Conservation (phyloP, 2,888 invertebrate genomes). For the Synanthedon tipuliformis region DNA sequence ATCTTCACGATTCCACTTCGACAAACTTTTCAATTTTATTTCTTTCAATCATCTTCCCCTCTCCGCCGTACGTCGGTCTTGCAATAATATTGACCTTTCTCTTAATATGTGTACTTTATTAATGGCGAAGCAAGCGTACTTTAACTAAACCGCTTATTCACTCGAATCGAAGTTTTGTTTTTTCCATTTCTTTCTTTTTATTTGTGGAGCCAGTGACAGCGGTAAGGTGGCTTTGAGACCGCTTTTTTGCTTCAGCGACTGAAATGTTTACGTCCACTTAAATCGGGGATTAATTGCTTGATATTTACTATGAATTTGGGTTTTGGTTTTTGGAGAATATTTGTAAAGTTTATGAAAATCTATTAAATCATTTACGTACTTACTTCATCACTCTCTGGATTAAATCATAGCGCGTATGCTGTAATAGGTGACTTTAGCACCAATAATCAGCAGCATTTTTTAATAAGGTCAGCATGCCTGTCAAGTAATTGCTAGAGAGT, state of each 20-base stretch:
- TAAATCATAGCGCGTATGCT: too few species aligned
- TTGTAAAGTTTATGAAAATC: too few species aligned
- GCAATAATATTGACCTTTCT: constrained; percentile 19
- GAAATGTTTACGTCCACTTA: background rate
- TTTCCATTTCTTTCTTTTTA: constrained; percentile 3
- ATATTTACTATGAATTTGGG: background rate
- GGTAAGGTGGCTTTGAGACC: background rate
- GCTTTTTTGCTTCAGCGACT: background rate
- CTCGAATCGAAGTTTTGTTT: constrained; percentile 10
- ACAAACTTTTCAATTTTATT: constrained; percentile 27
- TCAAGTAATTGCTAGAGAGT: too few species aligned
- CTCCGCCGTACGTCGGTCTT: constrained; percentile 4
- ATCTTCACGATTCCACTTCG: constrained; percentile 8
- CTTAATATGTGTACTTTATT: constrained; percentile 34
- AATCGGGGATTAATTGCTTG: background rate
- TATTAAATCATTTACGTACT: too few species aligned
- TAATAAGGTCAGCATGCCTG: too few species aligned
- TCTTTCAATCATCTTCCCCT: constrained; percentile 10
- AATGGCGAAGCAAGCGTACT: constrained; percentile 23
- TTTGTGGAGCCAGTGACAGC: background rate
- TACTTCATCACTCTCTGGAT: too few species aligned
- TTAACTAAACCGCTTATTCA: constrained; percentile 18
- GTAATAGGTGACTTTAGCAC: too few species aligned
- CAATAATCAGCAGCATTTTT: too few species aligned
- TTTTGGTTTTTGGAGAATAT: background rate